phyloP scores from a whole-genome alignment of 2,797 vertebrate species.

The Paratrypauchen microcephalus region DNA sequence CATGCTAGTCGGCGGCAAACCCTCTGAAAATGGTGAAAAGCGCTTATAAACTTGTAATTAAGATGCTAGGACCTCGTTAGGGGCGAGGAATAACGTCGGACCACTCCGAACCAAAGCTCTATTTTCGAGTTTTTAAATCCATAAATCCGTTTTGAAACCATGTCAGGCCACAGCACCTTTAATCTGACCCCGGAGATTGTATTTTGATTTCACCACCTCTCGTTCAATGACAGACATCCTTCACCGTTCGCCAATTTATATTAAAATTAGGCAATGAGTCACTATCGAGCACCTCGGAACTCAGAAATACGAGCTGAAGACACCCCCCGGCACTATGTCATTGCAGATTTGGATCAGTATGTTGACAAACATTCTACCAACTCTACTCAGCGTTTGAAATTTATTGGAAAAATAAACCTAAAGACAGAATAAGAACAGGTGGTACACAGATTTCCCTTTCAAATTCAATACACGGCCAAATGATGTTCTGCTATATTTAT shows the following conservation, averaged over 20 bases:
- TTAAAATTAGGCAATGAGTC: constrained; percentile 36
- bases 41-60: too few species aligned
- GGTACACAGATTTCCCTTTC: constrained; percentile 65
- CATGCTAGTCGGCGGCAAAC: too few species aligned
- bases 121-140: too few species aligned
- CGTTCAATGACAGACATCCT: constrained; percentile 23
- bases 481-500: constrained; percentile 78
- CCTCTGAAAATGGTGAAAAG: too few species aligned
- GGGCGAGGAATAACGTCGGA: too few species aligned
- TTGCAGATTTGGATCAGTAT: constrained; percentile 61
- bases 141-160: too few species aligned
- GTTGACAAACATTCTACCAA: constrained; percentile 77
- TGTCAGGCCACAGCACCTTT: neutral
- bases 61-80: too few species aligned
- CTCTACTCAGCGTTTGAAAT: constrained; percentile 34
- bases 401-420: constrained; percentile 50
- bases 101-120: too few species aligned
- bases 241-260: constrained; percentile 20
- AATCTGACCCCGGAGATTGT: constrained; percentile 10
- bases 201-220: constrained; percentile 15
- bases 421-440: constrained; percentile 69
- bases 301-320: constrained; percentile 45
- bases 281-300: constrained; percentile 13
- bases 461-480: constrained; percentile 76
- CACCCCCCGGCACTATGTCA: constrained; percentile 26